Conservation (phyloP, 2,888 invertebrate genomes). For the Cataglyphis livida region DNA sequence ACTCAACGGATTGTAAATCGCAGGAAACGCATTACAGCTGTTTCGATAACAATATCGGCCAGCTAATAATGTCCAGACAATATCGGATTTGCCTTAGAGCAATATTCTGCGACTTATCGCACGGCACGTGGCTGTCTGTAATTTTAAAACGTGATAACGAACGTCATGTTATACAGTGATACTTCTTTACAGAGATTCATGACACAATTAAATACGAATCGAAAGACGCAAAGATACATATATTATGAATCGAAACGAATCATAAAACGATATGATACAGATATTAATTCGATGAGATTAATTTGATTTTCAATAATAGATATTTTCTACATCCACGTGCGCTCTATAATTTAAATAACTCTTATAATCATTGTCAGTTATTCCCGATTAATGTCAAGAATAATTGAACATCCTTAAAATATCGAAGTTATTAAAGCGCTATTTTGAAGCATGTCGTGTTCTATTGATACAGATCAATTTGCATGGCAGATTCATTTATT, state of each 20-base stretch:
- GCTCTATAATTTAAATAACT: background rate
- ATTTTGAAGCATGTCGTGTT: background rate
- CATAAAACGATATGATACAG: background rate
- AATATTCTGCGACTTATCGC: constrained; percentile 22
- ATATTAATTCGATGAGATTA: background rate
- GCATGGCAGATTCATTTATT: background rate
- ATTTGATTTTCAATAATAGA: background rate
- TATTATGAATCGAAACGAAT: background rate
- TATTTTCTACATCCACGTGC: background rate
- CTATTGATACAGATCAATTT: background rate
- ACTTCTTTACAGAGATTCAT: background rate
- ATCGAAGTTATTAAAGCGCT: no score
- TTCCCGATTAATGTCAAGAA: background rate
- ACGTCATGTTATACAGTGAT: background rate
- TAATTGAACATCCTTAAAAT: constrained; percentile 3
- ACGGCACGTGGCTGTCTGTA: background rate
- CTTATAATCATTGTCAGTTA: background rate
- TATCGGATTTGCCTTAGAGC: background rate
- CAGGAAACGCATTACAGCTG: constrained; percentile 35
- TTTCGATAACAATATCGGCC: constrained; percentile 51
- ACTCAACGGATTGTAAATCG: constrained; percentile 36
- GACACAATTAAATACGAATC: background rate
- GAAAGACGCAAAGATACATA: background rate
- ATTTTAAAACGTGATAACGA: background rate
- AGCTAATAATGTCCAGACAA: constrained; percentile 22